A percentile compares a stretch with the other conserved stretches of the same genome.
phyloP scores from a whole-genome alignment of 2,113 vertebrate species.

The Ornithorhynchus anatinus region DNA sequence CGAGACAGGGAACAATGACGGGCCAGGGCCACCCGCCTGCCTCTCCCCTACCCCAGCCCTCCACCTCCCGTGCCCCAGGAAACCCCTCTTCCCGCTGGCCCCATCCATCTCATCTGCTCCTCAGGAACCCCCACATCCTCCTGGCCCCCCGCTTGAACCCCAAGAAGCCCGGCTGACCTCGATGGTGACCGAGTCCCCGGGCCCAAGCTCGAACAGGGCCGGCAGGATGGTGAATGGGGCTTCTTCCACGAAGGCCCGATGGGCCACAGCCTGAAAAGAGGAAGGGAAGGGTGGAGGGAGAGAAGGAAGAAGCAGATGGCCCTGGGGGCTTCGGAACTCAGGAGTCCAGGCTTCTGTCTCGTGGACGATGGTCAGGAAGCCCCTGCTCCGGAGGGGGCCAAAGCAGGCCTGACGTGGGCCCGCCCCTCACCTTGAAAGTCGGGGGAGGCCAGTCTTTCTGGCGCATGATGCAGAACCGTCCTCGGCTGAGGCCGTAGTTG shows the following conservation, averaged over 20 bases:
- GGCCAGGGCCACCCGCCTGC: neutral
- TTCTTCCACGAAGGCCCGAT: constrained; percentile 73
- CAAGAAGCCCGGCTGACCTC: constrained; percentile 70
- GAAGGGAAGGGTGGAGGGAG: neutral
- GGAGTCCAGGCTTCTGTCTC: too few species aligned
- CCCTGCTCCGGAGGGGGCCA: neutral
- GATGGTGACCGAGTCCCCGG: constrained; percentile 73
- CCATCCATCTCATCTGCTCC: neutral
- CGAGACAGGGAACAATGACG: constrained; percentile 26
- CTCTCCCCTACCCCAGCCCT: neutral
- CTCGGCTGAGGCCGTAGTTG: constrained; percentile 81
- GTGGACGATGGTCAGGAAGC: too few species aligned
- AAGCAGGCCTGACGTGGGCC: neutral
- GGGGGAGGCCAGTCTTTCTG: constrained; percentile 78
- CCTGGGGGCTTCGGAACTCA: too few species aligned
- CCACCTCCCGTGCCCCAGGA: neutral
- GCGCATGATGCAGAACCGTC: constrained; percentile 85
- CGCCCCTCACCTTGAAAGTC: constrained; percentile 76
- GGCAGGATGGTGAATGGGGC: constrained; percentile 86
- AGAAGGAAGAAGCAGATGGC: too few species aligned
- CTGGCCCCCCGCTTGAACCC: neutral
- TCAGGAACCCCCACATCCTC: neutral
- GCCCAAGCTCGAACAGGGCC: constrained; percentile 77
- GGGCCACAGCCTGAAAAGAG: constrained; percentile 67
- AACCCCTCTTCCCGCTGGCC: too few species aligned